phyloP scores from a whole-genome alignment of 2,888 invertebrate species.

The Baccha elongata region DNA sequence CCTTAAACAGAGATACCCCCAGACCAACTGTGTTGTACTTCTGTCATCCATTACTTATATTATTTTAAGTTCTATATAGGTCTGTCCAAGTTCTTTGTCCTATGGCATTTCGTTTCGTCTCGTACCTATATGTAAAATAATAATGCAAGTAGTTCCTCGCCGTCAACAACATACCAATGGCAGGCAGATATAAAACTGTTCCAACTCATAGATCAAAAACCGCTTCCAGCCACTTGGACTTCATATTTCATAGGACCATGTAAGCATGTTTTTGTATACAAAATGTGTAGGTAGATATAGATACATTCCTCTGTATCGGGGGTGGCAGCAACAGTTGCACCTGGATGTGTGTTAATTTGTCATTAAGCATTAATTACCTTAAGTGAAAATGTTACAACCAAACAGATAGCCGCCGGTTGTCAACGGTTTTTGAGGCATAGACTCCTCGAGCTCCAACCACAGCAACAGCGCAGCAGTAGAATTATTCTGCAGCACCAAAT shows the following conservation, averaged over 20 bases:
- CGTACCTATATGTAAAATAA: no score
- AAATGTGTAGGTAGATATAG: background rate
- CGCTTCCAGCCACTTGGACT: constrained; percentile 70
- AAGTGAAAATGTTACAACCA: constrained; percentile 74
- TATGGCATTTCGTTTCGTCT: background rate
- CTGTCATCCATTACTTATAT: background rate
- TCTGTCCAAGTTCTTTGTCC: background rate
- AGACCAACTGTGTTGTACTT: background rate
- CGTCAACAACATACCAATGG: constrained; percentile 2
- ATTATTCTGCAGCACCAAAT: constrained; percentile 60
- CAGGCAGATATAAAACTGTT: constrained; percentile 63
- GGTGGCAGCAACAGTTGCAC: constrained; percentile 67
- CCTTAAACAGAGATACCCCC: no score
- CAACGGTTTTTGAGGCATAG: constrained; percentile 71
- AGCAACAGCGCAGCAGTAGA: constrained; percentile 20
- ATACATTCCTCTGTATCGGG: constrained; percentile 18
- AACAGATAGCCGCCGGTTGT: constrained; percentile 73
- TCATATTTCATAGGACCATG: constrained; percentile 66
- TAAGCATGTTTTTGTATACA: constrained; percentile 44
- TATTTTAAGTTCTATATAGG: background rate
- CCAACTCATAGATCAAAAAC: constrained; percentile 73
- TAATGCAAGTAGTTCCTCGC: background rate
- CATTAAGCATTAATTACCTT: constrained; percentile 75
- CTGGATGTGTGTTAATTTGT: constrained; percentile 75
- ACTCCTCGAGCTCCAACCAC: constrained; percentile 41